Evolutionary conservation across 2,113 vertebrate genomes (phyloP), one percentile per base, ranked within the genome.

Genomic region (Microtus richardsoni): DNA sequence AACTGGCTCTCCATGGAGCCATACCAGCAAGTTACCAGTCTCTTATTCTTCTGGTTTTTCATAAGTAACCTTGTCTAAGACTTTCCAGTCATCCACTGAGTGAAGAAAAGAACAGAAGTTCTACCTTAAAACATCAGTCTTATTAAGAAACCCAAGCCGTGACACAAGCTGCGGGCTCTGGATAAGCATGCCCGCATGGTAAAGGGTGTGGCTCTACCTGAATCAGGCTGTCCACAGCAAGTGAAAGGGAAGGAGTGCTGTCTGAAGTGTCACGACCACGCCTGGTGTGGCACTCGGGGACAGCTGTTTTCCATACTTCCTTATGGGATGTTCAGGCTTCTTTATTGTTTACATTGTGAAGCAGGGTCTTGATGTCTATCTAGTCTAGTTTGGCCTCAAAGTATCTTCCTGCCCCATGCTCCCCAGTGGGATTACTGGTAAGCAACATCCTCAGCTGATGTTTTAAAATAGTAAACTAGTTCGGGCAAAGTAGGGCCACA

Each of bases 31-130:
- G n/a, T 94, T 41, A 83, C 26, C 62, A 41, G 14, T 62, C 44
- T 94, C 54, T 77, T 71, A 70, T 11, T 79, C 33, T 64, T 77
- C 64, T 78, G 58, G 80, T 39, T 91, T 88, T 9, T 30, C 49
- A 84, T 33, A 96, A 90, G 44, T 58, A 85, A 88, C n/a, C 87
- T 87, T 83, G 30, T 92, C 93, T 86, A 95, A 83, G 26, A 52
- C 30, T 95, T 88, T 70, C 68, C 30, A 94, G 47, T 89, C 87
- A 80, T 44, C n/a, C 52, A 78, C 24, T 71, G 62, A 87, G 41
- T 17, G 41, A 47, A 73, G 19, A 54, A n/a, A 47, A 74, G 4
- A 91, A 89, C 54, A 86, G 89, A 78, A 64, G 49, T 66, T 82
- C 66, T 74, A 86, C 22, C 30, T 60, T 92, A 92, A 88, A 88